These are phyloP conservation scores for Nesoenas mayeri DNA, from an alignment of 2,113 vertebrate genomes.

Conservation along the genomic window DNA sequence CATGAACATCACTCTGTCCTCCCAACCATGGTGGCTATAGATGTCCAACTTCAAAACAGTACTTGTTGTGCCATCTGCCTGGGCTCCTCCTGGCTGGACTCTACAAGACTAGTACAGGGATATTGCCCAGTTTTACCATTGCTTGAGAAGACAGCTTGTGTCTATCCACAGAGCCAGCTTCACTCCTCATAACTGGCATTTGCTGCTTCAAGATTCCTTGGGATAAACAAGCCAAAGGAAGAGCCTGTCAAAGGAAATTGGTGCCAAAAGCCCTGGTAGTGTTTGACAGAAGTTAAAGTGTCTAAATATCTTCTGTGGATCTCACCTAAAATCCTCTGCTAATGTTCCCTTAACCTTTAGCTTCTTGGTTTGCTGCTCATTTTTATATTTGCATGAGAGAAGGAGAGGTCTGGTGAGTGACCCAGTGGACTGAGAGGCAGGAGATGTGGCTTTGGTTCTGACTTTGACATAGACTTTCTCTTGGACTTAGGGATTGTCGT, in stretches of 20 bases:
- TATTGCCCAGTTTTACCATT: rapidly evolving
- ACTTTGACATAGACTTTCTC: not conserved
- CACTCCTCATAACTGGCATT: not conserved
- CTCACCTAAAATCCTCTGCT: not conserved
- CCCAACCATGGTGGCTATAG: not conserved
- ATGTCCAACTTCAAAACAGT: not conserved
- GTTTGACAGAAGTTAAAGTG: not conserved
- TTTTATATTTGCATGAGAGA: not conserved
- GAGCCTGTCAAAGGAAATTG: not conserved
- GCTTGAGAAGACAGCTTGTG: not conserved
- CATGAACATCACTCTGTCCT: not conserved
- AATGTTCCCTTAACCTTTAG: not conserved
- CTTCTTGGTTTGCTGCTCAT: not conserved
- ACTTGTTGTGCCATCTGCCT: not conserved
- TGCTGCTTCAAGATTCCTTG: not conserved
- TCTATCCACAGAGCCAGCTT: not conserved
- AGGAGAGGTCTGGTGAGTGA: not conserved
- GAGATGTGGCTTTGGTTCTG: not conserved
- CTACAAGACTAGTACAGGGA: not conserved
- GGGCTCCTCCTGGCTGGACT: not conserved
- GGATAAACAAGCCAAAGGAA: not conserved
- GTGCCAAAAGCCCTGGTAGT: not conserved
- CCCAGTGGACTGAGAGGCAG: not conserved
- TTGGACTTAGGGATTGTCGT: not conserved
- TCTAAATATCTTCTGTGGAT: not conserved